Base-by-base conservation (phyloP, 2,888 invertebrate genomes). In the Oscheius sp. region DNA sequence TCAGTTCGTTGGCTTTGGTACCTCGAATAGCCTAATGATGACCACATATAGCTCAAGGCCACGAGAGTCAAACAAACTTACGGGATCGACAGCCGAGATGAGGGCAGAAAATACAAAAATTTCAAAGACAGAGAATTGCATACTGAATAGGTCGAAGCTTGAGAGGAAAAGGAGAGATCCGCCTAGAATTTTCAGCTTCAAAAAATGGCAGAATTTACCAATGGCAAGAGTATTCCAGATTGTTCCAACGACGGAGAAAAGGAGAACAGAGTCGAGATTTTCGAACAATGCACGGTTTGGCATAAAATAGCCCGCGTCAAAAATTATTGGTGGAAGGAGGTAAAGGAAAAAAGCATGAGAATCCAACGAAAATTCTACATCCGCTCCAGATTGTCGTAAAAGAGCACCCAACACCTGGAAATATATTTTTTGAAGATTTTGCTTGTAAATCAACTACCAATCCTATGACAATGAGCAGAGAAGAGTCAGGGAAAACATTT, bases 241-340 rank as follows among this genome's bases (percentile, higher is more conserved):
- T 76, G 96, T 96, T 74, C 95, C 95, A 70, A 96, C 94, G 1
- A 84, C 84, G 72, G 96, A 96, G 89, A 95, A 94, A 71, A 96
- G 89, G 74, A 96, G 89, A 85, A 97, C 96, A 66, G 96, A 96
- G 83, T 95, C 95, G 79, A 96, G 90, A 87, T 97, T 95, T 88
- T 96, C 96, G 88, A 97, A 97, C 90, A 97, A 96, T 83, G 96
- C 90, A 83, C 96, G 90, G 88, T 96, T 96, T 31, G 96, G 96
- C 96, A 96, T 96, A 88, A 95, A 96, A 88, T 97, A 97, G n/a
- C 79, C 81, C 6, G 97, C 97, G 87, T 98, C 97, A 86, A 97
- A 90, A 81, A 98, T 96, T 84, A 98, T 97, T 46, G 97, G 97
- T 42, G 97, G 97, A 84, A 98, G 90, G 92, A 96, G 93, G 88